Evolutionary conservation across 1,140 invertebrate species (phyloP).

Genomic region (Cydia amplana): DNA sequence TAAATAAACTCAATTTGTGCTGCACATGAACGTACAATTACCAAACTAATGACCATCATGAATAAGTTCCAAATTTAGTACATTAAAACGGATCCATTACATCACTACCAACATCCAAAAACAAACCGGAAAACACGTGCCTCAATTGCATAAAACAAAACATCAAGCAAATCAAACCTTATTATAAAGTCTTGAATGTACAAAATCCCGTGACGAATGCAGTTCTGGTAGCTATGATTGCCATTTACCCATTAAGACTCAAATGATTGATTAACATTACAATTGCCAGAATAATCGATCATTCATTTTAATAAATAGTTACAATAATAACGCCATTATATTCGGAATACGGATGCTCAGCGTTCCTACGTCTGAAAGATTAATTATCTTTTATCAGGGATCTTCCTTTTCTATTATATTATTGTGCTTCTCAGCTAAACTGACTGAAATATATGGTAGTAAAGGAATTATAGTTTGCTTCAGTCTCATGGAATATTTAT

Average conservation of each 20-base stretch:
- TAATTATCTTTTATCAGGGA: conserved; percentile 26
- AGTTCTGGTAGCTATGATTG: conserved; percentile 20
- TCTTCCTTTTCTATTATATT: conserved; percentile 28
- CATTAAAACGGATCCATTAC: conserved; percentile 27
- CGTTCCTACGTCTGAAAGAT: conserved; percentile 30
- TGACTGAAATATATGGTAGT: conserved; percentile 27
- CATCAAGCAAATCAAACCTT: background rate
- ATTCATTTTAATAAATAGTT: conserved; percentile 32
- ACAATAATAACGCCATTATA: conserved; percentile 31
- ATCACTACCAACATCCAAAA: conserved; percentile 1
- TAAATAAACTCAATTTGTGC: conserved; percentile 20
- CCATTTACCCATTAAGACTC: conserved; percentile 25
- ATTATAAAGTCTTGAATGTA: background rate
- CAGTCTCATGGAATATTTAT: background rate
- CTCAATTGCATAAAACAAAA: background rate
- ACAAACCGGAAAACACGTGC: conserved; percentile 28
- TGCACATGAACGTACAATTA: background rate
- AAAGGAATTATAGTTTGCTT: conserved; percentile 15
- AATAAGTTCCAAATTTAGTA: conserved; percentile 28
- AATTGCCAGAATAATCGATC: conserved; percentile 25
- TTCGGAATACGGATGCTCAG: conserved; percentile 18
- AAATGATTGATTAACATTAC: conserved; percentile 32
- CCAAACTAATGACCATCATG: conserved; percentile 27
- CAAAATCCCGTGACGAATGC: background rate
- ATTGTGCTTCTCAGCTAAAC: conserved; percentile 22